These are phyloP conservation scores for Brachyrhaphis roseni DNA, from an alignment of 2,797 vertebrate species.

Conservation along the genomic window DNA sequence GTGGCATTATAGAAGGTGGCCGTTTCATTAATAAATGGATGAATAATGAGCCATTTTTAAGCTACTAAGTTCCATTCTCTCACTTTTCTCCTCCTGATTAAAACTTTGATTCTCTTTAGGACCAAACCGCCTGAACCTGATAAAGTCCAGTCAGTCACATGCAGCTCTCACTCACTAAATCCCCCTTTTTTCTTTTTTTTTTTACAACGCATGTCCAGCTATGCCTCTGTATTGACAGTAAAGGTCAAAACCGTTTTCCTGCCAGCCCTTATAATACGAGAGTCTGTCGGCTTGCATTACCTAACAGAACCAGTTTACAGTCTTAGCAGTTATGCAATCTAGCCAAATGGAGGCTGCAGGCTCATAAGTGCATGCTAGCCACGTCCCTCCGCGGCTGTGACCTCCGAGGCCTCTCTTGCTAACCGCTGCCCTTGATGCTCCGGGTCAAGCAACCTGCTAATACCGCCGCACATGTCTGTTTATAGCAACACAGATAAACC, in stretches of 20 bases:
- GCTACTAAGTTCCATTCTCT: not conserved
- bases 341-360: slow-evolving; percentile 69
- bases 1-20: not conserved
- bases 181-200: too few relatives aligned
- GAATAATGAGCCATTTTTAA: not conserved
- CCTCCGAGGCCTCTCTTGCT: slow-evolving; percentile 29
- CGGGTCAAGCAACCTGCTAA: slow-evolving; percentile 32
- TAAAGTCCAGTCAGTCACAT: not conserved
- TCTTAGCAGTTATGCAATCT: slow-evolving; percentile 62
- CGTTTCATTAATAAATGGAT: not conserved
- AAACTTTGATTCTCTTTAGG: not conserved
- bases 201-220: not conserved
- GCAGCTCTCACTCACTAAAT: not conserved
- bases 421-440: slow-evolving; percentile 20
- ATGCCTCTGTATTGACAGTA: not conserved
- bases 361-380: slow-evolving; percentile 12
- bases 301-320: slow-evolving; percentile 5
- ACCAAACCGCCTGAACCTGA: not conserved
- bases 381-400: slow-evolving; percentile 28
- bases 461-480: slow-evolving; percentile 21
- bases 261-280: not conserved
- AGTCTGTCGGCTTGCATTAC: slow-evolving; percentile 18
- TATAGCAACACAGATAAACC: slow-evolving; percentile 15
- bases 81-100: not conserved
- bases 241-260: slow-evolving; percentile 12